Base-by-base conservation (phyloP, 2,113 vertebrate genomes). In the Malurus cyaneus region DNA sequence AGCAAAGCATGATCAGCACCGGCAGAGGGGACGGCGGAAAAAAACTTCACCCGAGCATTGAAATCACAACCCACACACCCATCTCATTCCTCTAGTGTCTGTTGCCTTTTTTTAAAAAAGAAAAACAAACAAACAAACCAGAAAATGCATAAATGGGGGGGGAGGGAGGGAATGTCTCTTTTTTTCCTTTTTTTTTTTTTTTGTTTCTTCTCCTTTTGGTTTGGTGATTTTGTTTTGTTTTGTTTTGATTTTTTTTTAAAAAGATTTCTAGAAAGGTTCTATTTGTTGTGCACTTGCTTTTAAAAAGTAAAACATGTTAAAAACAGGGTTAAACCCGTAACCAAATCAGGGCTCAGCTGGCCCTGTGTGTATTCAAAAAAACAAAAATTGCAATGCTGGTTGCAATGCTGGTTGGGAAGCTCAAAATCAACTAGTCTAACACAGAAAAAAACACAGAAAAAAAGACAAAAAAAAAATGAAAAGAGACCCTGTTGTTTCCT, bases 1-100 rank as follows among this genome's bases (percentile, higher is more conserved):
- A 99, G 98, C 98, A 99, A 99, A 98, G 99, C 99, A 97, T 99
- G 98, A 99, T 98, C 96, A 91, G 97, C 89, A 39, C 67, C n/a
- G 20, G 91, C 54, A 86, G 86, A 95, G 93, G 94, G 94, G 97
- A 82, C 95, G 97, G 97, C 96, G 97, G 97, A 96, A 96, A 39
- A 39, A 39, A 95, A 93, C 97, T 98, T 96, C 98, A 97, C 98
- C 97, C 90, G 53, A 98, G 97, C 98, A 97, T 98, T 92, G 97
- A 97, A 93, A 95, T 92, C 86, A 97, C 90, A 52, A n/a, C 88
- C 31, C 92, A 84, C 93, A 52, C 96, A 97, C 97, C 97, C 97
- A 97, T 97, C 98, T 98, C 98, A 97, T 98, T 98, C 98, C 98
- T 98, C 98, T 98, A 98, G 98, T 99, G 98, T 98, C 98, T 99